Percentiles rank a stretch among this genome's conserved stretches.
phyloP scores from a whole-genome alignment of 2,888 invertebrate species.

The Oscheius sp. region DNA sequence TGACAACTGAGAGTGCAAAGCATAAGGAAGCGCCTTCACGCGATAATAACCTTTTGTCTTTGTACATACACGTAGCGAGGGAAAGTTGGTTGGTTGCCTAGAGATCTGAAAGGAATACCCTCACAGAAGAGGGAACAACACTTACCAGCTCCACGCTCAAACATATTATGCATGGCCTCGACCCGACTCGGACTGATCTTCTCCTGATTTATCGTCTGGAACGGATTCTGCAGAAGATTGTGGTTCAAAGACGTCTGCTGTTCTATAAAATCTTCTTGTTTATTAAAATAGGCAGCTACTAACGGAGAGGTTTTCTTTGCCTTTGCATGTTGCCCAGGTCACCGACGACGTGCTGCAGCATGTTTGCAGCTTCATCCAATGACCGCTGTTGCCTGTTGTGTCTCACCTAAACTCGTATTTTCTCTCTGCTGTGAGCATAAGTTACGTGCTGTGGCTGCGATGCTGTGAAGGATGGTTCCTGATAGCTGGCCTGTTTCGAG shows the following conservation, averaged over 20 bases:
- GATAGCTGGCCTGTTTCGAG: neutral
- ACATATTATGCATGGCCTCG: conserved; percentile 71
- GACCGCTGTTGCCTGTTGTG: conserved; percentile 42
- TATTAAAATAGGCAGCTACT: neutral
- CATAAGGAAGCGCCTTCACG: conserved; percentile 20
- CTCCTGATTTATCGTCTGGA: conserved; percentile 64
- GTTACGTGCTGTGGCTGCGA: neutral
- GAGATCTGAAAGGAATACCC: conserved; percentile 20
- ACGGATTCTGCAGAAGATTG: conserved; percentile 39
- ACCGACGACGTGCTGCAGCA: conserved; percentile 57
- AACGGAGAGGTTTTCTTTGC: conserved; percentile 17
- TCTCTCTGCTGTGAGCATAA: too few species aligned
- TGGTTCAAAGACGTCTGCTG: conserved; percentile 11
- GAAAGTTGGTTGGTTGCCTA: conserved; percentile 22
- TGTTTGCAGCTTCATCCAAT: conserved; percentile 61
- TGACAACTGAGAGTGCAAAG: conserved; percentile 26
- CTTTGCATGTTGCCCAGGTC: conserved; percentile 47
- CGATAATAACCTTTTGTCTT: conserved; percentile 10
- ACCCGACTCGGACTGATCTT: conserved; percentile 69
- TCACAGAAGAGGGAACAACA: neutral
- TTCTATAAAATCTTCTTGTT: neutral
- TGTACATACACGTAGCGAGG: conserved; percentile 28
- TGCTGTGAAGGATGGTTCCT: neutral
- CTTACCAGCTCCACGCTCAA: conserved; percentile 58
- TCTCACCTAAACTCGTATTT: neutral